Conservation (phyloP, 2,113 vertebrate species). For the Tonatia bakeri region DNA sequence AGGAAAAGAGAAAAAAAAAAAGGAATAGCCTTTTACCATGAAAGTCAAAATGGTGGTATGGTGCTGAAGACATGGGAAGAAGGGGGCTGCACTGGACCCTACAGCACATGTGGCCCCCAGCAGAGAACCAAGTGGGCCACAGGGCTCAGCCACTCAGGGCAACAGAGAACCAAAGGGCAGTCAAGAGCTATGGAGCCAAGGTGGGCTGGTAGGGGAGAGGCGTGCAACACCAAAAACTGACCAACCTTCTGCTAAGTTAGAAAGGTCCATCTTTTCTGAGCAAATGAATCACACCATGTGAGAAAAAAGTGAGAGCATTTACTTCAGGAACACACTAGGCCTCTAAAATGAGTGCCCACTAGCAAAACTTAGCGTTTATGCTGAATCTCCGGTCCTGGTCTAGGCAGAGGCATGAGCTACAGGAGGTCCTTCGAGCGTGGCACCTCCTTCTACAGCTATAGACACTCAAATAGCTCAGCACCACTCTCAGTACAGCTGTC, state of each 20-base stretch:
- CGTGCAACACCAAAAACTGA: fast-evolving
- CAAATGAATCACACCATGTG: neutral
- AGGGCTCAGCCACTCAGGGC: neutral
- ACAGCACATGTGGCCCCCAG: neutral
- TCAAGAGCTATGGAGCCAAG: neutral
- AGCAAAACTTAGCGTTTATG: neutral
- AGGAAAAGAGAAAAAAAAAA: too few relatives aligned
- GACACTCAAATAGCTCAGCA: neutral
- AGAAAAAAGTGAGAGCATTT: neutral
- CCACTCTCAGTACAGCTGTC: neutral
- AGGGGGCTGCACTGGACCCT: neutral
- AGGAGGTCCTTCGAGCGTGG: neutral
- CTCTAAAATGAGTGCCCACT: neutral
- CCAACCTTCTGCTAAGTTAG: neutral
- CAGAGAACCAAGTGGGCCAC: neutral
- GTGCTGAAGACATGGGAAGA: neutral
- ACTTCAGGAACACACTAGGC: neutral
- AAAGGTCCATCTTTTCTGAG: neutral
- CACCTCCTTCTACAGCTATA: neutral
- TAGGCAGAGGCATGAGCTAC: neutral
- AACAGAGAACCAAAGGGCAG: neutral
- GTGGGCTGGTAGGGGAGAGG: neutral
- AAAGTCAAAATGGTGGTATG: neutral
- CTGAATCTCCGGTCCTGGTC: neutral
- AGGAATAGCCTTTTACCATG: neutral